Evolutionary conservation across 2,797 vertebrate genomes (phyloP), one percentile per base, ranked within the genome.

Genomic region (Podarcis lilfordi): DNA sequence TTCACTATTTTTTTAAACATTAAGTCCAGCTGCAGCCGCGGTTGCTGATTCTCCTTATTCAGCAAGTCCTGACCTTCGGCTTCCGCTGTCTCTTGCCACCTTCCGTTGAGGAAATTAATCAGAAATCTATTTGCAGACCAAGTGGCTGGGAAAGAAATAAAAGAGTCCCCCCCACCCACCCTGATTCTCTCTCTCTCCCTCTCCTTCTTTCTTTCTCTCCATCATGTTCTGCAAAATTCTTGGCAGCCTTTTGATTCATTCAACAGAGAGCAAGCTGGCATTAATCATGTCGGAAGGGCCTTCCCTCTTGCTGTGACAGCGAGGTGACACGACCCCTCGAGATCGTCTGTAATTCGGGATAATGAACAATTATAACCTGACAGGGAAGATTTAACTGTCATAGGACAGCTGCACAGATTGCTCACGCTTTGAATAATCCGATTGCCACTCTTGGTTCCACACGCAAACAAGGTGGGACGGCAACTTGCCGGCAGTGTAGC

Each of bases 361-460:
- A 91, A 90, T 90, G 89, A 91, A 91, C 87, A 86, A 91, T 91
- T 90, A 89, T 87, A 90, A 84, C 45, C 61, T 80, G 89, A 86
- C 37, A 74, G 55, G 80, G 59, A 77, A 90, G 82, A 84, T 84
- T 84, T 78, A 86, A 90, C 89, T 86, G 87, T 78, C 81, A 59
- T 75, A 74, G 32, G 69, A 85, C 77, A 82, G 80, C 92, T 68
- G 32, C 11, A n/a, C 50, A 27, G 27, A 74, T 83, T 78, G 80
- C 80, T 74, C 50, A 29, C 3, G 37, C 79, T 83, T 83, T 86
- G 82, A 88, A 88, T 84, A 86, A 89, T 89, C 72, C 82, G 37
- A 72, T 85, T 72, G 76, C 71, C 84, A 71, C 74, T 69, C 79
- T 29, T 27, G 74, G 80, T 50, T 45, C 5, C 1, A 40, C 37